phyloP scores from a whole-genome alignment of 2,797 vertebrate species.

The Xenopus petersii region DNA sequence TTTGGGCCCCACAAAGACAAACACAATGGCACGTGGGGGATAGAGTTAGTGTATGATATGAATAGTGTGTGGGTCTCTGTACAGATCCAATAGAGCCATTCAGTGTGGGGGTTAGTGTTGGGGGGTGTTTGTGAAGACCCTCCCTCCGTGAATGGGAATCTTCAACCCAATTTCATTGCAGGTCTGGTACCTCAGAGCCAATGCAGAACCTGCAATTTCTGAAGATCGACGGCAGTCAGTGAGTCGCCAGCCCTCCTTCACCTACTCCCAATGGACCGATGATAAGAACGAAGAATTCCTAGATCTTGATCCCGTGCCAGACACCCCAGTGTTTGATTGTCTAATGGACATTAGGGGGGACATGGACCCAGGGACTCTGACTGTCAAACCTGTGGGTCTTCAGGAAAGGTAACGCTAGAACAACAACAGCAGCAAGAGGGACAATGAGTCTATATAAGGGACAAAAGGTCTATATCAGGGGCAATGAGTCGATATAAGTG shows the following conservation, averaged over 20 bases:
- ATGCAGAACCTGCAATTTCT: constrained; percentile 52
- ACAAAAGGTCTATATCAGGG: too few species aligned
- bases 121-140: too few species aligned
- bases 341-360: constrained; percentile 81
- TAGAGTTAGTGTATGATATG: too few species aligned
- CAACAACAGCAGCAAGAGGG: too few species aligned
- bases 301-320: constrained; percentile 81
- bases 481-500: too few species aligned
- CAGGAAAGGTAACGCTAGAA: constrained; percentile 83
- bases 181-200: constrained; percentile 76
- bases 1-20: too few species aligned
- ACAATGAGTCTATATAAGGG: too few species aligned
- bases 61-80: too few species aligned
- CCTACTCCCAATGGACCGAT: constrained; percentile 93
- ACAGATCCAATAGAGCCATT: too few species aligned
- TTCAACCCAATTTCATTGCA: constrained; percentile 46
- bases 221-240: constrained; percentile 89
- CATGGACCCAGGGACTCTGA: constrained; percentile 81
- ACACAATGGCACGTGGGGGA: too few species aligned
- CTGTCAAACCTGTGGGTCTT: constrained; percentile 88
- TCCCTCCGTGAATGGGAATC: too few species aligned
- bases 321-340: constrained; percentile 88
- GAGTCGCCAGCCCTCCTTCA: constrained; percentile 94
- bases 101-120: too few species aligned
- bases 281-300: constrained; percentile 84